Evolutionary conservation across 2,113 vertebrate species (phyloP).

Genomic region (Scytalopus superciliaris): DNA sequence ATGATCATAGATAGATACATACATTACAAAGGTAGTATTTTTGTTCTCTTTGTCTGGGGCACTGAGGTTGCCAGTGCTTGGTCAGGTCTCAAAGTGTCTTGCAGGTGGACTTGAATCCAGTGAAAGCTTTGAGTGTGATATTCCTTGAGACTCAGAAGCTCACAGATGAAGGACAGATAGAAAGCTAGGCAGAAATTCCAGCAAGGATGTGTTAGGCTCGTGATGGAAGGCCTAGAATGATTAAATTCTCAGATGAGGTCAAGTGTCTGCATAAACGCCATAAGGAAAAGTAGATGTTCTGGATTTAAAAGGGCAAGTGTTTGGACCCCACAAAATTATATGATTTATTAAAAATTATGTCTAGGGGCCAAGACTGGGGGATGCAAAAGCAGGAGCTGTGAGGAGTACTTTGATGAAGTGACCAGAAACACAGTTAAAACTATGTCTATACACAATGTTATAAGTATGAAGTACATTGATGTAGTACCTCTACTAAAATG

Average conservation of each 20-base stretch:
- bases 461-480: background rate
- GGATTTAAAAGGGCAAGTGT: background rate
- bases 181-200: background rate
- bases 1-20: background rate
- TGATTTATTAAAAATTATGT: background rate
- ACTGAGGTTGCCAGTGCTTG: background rate
- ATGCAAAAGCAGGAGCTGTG: background rate
- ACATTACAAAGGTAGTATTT: background rate
- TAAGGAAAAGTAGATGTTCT: background rate
- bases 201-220: background rate
- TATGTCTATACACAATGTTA: accelerated
- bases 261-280: background rate
- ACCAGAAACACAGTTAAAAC: background rate
- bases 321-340: background rate
- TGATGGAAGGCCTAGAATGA: background rate
- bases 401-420: background rate
- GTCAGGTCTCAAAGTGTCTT: background rate
- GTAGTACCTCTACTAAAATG: background rate
- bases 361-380: background rate
- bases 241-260: background rate
- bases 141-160: background rate
- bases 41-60: background rate
- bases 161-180: background rate
- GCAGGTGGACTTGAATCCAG: background rate
- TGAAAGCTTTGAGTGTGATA: background rate